A percentile compares a stretch with the other conserved stretches of the same genome.
These are phyloP conservation scores for Psococerastis gibbosa DNA, from an alignment of 2,888 invertebrate species.

Conservation along the genomic window DNA sequence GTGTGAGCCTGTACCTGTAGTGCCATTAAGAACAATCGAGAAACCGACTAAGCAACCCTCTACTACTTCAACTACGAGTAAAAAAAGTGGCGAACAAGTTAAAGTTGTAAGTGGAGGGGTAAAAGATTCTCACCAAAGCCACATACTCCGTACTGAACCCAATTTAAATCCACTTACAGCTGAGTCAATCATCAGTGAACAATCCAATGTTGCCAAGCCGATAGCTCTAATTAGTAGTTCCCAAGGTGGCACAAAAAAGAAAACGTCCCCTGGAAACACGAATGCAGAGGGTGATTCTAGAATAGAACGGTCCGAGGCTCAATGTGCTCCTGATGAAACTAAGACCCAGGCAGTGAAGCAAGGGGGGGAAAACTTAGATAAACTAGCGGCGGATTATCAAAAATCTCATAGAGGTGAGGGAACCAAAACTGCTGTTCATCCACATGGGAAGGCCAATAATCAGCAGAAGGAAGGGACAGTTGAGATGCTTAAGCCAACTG, in stretches of 20 bases:
- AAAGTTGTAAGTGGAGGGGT: too few species aligned
- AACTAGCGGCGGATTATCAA: not conserved
- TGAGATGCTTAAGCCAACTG: not conserved
- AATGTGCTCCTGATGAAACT: not conserved
- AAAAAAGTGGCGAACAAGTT: too few species aligned
- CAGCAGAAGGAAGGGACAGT: too few species aligned
- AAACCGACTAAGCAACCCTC: too few species aligned
- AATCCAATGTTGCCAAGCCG: too few species aligned
- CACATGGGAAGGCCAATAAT: too few species aligned
- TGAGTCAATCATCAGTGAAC: too few species aligned
- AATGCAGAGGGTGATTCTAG: not conserved
- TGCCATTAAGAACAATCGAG: conserved; percentile 4
- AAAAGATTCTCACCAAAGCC: too few species aligned
- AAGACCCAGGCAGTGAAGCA: not conserved
- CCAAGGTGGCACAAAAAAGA: not conserved
- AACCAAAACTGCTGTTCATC: not conserved
- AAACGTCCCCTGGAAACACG: not conserved
- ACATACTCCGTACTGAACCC: too few species aligned
- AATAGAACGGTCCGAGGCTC: not conserved
- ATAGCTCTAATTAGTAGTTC: not conserved
- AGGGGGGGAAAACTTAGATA: not conserved
- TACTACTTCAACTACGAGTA: too few species aligned
- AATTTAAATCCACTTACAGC: too few species aligned
- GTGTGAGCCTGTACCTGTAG: conserved; percentile 9
- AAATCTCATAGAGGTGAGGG: not conserved